A percentile compares a stretch with the other conserved stretches of the same genome.
Conservation (phyloP, 2,888 invertebrate species). For the Drosophila robusta region DNA sequence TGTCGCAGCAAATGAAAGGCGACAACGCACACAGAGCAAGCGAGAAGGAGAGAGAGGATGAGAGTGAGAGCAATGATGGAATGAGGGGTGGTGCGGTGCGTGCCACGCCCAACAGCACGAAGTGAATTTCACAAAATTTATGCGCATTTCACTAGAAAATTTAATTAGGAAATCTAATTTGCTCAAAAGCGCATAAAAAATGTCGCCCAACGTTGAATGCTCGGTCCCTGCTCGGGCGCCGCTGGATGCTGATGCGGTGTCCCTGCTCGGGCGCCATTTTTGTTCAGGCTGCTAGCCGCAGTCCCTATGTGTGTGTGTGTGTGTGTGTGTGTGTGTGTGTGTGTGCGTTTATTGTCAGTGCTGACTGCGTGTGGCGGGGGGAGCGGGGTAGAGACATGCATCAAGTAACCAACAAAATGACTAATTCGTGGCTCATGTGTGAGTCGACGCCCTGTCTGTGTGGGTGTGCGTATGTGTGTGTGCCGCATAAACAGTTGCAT, state of each 20-base stretch:
- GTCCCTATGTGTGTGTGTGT: slow-evolving; percentile 8
- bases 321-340: slow-evolving; percentile 26
- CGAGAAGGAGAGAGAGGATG: background rate
- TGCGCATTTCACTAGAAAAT: slow-evolving; percentile 83
- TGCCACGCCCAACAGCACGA: slow-evolving; percentile 33
- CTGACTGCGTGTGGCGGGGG: slow-evolving; percentile 8
- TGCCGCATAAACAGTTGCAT: slow-evolving; percentile 78
- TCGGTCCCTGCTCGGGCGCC: slow-evolving; percentile 36
- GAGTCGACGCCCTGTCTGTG: slow-evolving; percentile 16
- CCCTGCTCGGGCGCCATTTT: slow-evolving; percentile 62
- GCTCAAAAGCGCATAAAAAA: slow-evolving; percentile 85
- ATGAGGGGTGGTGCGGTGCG: background rate
- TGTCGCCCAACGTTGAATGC: slow-evolving; percentile 55
- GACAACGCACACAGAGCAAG: slow-evolving; percentile 44
- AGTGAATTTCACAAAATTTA: slow-evolving; percentile 78
- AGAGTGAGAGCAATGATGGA: background rate
- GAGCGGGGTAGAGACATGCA: slow-evolving; percentile 64
- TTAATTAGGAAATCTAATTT: slow-evolving; percentile 85
- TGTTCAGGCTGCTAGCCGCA: slow-evolving; percentile 45
- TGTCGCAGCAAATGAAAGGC: slow-evolving; percentile 73
- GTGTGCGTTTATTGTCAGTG: slow-evolving; percentile 54
- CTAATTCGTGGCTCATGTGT: slow-evolving; percentile 76
- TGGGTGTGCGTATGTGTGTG: slow-evolving; percentile 7
- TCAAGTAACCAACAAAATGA: slow-evolving; percentile 83
- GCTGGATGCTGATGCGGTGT: slow-evolving; percentile 23